Evolutionary conservation across 2,113 vertebrate species (phyloP).

Genomic region (Aegotheles bennettii): DNA sequence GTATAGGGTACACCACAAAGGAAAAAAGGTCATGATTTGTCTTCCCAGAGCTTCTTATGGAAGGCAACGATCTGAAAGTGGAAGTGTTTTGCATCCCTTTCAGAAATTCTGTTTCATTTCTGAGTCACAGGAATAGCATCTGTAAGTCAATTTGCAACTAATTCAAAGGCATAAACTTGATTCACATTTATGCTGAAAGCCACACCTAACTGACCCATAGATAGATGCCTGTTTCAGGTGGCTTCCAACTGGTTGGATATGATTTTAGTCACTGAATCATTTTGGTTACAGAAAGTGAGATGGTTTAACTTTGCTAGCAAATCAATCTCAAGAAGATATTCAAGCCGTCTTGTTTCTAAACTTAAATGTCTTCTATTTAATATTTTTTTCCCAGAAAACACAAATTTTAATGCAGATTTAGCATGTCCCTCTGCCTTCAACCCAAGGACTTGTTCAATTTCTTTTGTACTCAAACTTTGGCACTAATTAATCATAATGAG

Average conservation of each 20-base stretch:
- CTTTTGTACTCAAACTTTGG: background rate
- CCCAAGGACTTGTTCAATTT: background rate
- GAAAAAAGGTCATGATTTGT: background rate
- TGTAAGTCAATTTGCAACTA: background rate
- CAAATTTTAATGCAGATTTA: too few relatives aligned
- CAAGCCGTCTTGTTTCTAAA: too few relatives aligned
- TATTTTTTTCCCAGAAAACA: too few relatives aligned
- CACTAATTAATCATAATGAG: background rate
- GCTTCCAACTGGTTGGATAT: too few relatives aligned
- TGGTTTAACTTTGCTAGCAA: too few relatives aligned
- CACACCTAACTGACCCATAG: background rate
- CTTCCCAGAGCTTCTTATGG: background rate
- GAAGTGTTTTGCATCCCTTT: background rate
- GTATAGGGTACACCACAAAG: background rate
- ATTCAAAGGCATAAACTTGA: background rate
- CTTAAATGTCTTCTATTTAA: too few relatives aligned
- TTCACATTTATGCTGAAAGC: background rate
- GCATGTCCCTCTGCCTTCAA: background rate
- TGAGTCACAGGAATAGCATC: background rate
- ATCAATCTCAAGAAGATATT: too few relatives aligned
- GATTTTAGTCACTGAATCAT: too few relatives aligned
- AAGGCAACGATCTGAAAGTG: background rate
- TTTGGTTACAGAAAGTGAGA: too few relatives aligned
- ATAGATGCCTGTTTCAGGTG: rapidly evolving
- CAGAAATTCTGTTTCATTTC: background rate